These are phyloP conservation scores for Cheilinus undulatus DNA, from an alignment of 2,113 vertebrate genomes.

Conservation along the genomic window DNA sequence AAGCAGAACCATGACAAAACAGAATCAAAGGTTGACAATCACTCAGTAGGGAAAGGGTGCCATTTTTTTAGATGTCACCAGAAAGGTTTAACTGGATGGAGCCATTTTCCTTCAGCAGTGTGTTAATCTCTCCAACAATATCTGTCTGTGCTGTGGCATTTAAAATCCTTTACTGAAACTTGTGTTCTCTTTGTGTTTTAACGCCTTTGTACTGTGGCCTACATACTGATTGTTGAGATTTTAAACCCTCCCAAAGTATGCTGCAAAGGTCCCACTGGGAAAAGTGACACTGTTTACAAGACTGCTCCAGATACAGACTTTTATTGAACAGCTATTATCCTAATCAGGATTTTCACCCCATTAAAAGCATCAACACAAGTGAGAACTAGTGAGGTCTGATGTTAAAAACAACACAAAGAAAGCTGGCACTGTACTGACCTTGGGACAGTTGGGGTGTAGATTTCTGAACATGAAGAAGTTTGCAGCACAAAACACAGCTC, in stretches of 20 bases:
- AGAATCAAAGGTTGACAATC: neutral
- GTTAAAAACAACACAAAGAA: too few species aligned
- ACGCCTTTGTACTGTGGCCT: constrained; percentile 61
- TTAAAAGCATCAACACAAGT: too few species aligned
- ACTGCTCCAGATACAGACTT: constrained; percentile 63
- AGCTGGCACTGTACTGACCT: neutral
- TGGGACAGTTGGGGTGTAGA: neutral
- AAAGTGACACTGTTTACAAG: constrained; percentile 75
- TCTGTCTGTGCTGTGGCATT: constrained; percentile 34
- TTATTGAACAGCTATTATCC: constrained; percentile 54
- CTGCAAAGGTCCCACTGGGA: constrained; percentile 54
- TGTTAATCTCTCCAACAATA: neutral
- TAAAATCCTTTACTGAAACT: constrained; percentile 31
- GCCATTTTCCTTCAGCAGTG: constrained; percentile 8
- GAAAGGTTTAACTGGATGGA: neutral
- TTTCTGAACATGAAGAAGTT: neutral
- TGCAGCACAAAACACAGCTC: neutral
- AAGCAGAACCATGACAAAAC: too few species aligned
- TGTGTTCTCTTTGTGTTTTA: constrained; percentile 37
- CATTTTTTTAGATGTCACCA: neutral
- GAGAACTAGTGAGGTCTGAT: too few species aligned
- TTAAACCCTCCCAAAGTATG: constrained; percentile 49
- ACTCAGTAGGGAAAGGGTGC: too few species aligned
- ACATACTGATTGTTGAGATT: constrained; percentile 57
- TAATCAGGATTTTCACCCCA: constrained; percentile 48